Evolutionary conservation across 2,797 vertebrate genomes (phyloP).

Genomic region (Babyrousa celebensis): DNA sequence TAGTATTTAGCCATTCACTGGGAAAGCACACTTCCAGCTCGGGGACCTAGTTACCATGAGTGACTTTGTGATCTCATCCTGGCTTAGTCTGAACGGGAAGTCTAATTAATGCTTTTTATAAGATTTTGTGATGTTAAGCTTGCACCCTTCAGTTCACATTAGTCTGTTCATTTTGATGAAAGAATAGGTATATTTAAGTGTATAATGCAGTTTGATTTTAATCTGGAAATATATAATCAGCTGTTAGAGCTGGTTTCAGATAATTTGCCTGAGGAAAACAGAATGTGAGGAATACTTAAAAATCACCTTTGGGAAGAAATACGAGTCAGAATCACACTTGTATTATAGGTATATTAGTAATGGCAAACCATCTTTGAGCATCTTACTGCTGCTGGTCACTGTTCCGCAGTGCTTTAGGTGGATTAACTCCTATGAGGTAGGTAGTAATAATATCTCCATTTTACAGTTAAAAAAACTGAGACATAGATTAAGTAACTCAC

Average conservation of each 20-base stretch:
- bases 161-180: constrained; percentile 70
- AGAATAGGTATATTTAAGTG: constrained; percentile 50
- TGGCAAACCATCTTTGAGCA: neutral
- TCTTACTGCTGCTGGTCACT: neutral
- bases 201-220: constrained; percentile 60
- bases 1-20: constrained; percentile 89
- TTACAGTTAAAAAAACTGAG: constrained; percentile 25
- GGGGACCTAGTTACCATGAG: constrained; percentile 82
- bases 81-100: constrained; percentile 84
- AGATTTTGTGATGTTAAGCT: constrained; percentile 73
- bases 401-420: neutral
- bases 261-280: constrained; percentile 51
- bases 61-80: constrained; percentile 90
- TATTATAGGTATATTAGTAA: neutral
- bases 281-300: constrained; percentile 66
- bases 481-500: neutral
- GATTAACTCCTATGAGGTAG: neutral
- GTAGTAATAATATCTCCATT: constrained; percentile 35
- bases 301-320: constrained; percentile 54
- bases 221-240: constrained; percentile 59
- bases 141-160: constrained; percentile 66
- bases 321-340: constrained; percentile 10
- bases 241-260: constrained; percentile 59
- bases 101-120: constrained; percentile 79
- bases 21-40: constrained; percentile 91